phyloP scores from a whole-genome alignment of 2,888 invertebrate genomes.

The Pyrrhia umbra region DNA sequence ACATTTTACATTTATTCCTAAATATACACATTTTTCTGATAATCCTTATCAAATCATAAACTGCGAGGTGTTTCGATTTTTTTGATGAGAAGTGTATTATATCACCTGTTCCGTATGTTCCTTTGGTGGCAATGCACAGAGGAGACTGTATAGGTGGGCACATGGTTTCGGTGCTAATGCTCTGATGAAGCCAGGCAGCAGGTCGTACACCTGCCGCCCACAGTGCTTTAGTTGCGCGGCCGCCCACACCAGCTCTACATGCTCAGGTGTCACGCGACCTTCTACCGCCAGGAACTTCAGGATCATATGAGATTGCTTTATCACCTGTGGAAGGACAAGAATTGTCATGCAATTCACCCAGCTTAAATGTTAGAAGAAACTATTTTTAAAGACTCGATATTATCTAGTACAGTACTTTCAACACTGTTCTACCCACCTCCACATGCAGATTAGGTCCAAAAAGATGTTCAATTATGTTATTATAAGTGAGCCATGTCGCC shows the following conservation, averaged over 20 bases:
- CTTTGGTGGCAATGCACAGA: conserved; percentile 96
- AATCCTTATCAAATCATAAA: too few relatives aligned
- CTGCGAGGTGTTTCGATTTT: too few relatives aligned
- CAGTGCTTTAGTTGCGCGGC: conserved; percentile 98
- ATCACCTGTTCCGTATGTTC: conserved; percentile 97
- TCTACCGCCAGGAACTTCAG: conserved; percentile 98
- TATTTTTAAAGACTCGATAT: not conserved
- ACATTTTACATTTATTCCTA: too few relatives aligned
- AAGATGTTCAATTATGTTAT: conserved; percentile 97
- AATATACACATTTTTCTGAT: too few relatives aligned
- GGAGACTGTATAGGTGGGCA: conserved; percentile 95
- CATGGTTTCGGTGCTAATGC: conserved; percentile 97
- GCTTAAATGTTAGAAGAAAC: too few relatives aligned
- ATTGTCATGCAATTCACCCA: too few relatives aligned
- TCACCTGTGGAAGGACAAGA: conserved; percentile 90
- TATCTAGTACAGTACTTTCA: not conserved
- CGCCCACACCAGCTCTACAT: conserved; percentile 98
- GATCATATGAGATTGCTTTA: conserved; percentile 98
- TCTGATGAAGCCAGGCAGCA: conserved; percentile 96
- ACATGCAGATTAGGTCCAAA: conserved; percentile 99
- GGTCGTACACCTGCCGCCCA: conserved; percentile 97
- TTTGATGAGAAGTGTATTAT: too few relatives aligned
- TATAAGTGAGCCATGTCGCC: conserved; percentile 96
- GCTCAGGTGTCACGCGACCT: conserved; percentile 96
- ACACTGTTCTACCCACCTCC: conserved; percentile 91